Conservation (phyloP, 2,113 vertebrate species). For the Psophia crepitans region DNA sequence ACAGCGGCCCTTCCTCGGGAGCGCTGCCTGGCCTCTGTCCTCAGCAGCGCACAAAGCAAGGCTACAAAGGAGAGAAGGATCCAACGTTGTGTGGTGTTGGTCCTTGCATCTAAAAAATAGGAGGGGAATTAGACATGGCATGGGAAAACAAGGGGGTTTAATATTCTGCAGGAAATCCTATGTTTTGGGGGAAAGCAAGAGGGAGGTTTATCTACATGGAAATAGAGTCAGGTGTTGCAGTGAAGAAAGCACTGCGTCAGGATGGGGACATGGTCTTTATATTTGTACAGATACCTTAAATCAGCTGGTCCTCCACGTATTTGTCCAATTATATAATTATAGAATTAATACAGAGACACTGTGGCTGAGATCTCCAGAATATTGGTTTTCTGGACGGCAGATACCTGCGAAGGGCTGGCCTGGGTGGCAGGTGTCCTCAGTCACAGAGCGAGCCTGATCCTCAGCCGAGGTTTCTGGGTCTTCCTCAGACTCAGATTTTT, state of each 20-base stretch:
- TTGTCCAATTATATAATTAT: neutral
- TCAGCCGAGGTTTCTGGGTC: neutral
- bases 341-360: neutral
- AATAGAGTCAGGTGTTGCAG: neutral
- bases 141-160: rapidly evolving
- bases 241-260: neutral
- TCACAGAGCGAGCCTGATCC: neutral
- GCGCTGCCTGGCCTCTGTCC: rapidly evolving
- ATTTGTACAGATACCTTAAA: neutral
- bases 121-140: neutral
- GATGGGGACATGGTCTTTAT: neutral
- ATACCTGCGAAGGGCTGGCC: neutral
- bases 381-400: neutral
- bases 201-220: rapidly evolving
- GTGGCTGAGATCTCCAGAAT: neutral
- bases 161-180: neutral
- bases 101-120: neutral
- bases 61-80: neutral
- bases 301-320: rapidly evolving
- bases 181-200: neutral
- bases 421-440: neutral
- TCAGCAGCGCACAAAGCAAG: neutral
- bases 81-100: rapidly evolving
- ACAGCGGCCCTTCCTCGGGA: neutral
- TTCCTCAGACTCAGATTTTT: neutral